phyloP scores from a whole-genome alignment of 2,888 invertebrate genomes.

The Sarcophaga carnaria region DNA sequence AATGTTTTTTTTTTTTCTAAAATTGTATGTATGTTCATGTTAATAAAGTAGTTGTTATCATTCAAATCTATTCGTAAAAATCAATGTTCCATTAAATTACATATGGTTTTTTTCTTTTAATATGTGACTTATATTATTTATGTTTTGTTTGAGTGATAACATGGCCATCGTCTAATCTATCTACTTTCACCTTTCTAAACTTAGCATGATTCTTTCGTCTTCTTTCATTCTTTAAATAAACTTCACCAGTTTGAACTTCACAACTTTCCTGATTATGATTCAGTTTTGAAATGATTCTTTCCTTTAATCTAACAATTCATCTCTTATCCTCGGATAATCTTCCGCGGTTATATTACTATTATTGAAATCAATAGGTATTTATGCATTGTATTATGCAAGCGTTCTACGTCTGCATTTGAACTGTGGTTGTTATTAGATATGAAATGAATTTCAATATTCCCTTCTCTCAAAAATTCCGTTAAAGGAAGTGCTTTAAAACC shows the following conservation, averaged over 20 bases:
- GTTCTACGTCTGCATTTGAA: constrained; percentile 67
- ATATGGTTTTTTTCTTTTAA: too few species aligned
- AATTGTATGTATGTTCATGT: too few species aligned
- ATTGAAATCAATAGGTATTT: constrained; percentile 31
- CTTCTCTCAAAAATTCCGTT: constrained; percentile 52
- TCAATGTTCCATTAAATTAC: too few species aligned
- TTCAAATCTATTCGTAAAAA: too few species aligned
- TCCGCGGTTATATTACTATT: constrained; percentile 8
- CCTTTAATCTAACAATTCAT: constrained; percentile 12
- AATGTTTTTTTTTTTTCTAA: too few species aligned
- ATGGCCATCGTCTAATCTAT: too few species aligned
- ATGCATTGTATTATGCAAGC: constrained; percentile 68
- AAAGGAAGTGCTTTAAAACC: constrained; percentile 66
- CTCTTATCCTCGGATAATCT: constrained; percentile 31
- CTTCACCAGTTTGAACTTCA: neutral
- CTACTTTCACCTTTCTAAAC: too few species aligned
- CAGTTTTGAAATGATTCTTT: neutral
- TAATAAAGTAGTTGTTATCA: too few species aligned
- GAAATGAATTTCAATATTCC: constrained; percentile 64
- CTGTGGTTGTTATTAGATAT: constrained; percentile 64
- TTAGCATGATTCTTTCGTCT: too few species aligned
- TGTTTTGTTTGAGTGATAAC: too few species aligned
- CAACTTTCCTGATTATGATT: constrained; percentile 24
- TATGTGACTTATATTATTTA: too few species aligned
- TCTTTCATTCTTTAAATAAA: too few species aligned